Base-by-base conservation (phyloP, 2,888 invertebrate genomes). In the Dusona sp. region DNA sequence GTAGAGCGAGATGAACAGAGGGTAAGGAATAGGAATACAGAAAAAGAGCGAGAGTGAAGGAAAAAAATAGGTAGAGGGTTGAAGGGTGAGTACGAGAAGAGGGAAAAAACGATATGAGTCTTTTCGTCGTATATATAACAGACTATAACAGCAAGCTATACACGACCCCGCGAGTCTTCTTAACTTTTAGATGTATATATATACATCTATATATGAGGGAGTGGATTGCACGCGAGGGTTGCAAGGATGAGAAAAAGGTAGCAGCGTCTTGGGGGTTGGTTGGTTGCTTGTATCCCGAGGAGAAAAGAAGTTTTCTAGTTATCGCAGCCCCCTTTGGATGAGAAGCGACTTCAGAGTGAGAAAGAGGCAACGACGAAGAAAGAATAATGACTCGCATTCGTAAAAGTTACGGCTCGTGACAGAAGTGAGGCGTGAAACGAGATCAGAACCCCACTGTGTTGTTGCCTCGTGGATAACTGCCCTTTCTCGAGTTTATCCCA, bases 391-490 rank as follows among this genome's bases (percentile, higher is more conserved):
- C 79, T 67, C 75, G 91, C 90, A 91, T 89, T 91, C 89, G 89
- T 88, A 89, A 91, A 91, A 91, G 90, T 91, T 91, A 87, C 90
- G 89, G 89, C 91, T 91, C 91, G 93, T 93, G 93, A 93, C 93
- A 93, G 93, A 94, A 94, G 92, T 91, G 93, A 94, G 93, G 93
- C 94, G 94, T 94, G 94, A 94, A 94, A 94, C 94, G 93, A 94
- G 94, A 94, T 94, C 91, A 85, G 88, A 83, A 85, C 87, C 85
- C 75, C 79, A 57, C 77, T 85, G 88, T 87, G 88, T 90, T 90
- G 86, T 88, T 90, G 88, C 82, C 88, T 79, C 84, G 85, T 79
- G 83, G 79, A 84, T 86, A 85, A 88, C 85, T 83, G 87, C 83
- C 86, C 29, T 88, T 85, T 85, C 83, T 84, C 87, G 88, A 91